These are phyloP conservation scores for Nothocercus nigrocapillus DNA, from an alignment of 2,113 vertebrate genomes.

Conservation along the genomic window DNA sequence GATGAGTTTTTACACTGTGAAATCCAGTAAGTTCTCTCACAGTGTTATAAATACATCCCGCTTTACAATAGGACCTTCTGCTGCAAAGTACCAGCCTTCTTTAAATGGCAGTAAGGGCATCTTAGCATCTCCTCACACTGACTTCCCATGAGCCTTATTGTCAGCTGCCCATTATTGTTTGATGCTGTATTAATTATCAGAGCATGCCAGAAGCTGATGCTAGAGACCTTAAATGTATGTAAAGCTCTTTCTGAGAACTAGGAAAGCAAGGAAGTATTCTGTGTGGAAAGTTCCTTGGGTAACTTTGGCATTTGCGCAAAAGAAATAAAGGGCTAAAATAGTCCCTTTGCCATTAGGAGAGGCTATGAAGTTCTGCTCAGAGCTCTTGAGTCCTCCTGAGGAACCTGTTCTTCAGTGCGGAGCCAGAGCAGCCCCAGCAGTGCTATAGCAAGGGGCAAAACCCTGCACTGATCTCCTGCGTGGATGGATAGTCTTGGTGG, in stretches of 20 bases:
- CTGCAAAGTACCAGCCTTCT: not conserved
- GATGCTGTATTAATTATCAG: not conserved
- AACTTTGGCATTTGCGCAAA: not conserved
- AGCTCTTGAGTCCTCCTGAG: not conserved
- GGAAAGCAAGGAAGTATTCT: not conserved
- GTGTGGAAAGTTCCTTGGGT: not conserved
- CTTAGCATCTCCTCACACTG: not conserved
- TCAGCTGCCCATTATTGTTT: not conserved
- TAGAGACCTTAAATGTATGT: not conserved
- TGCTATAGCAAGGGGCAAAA: accelerated
- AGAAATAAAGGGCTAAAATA: not conserved
- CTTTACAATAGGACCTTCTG: not conserved
- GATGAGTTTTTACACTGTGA: constrained; percentile 26
- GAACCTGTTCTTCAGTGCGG: not conserved
- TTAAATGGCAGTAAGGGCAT: not conserved
- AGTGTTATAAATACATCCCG: not conserved
- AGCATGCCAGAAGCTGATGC: not conserved
- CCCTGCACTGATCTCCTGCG: not conserved
- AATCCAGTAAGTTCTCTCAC: constrained; percentile 13
- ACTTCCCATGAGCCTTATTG: not conserved
- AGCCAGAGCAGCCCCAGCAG: not conserved
- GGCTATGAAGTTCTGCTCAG: not conserved
- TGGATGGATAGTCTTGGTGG: not conserved
- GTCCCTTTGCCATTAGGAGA: not conserved
- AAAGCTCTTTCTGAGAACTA: not conserved